Conservation (phyloP, 2,113 vertebrate genomes). For the Marmota flaviventris region DNA sequence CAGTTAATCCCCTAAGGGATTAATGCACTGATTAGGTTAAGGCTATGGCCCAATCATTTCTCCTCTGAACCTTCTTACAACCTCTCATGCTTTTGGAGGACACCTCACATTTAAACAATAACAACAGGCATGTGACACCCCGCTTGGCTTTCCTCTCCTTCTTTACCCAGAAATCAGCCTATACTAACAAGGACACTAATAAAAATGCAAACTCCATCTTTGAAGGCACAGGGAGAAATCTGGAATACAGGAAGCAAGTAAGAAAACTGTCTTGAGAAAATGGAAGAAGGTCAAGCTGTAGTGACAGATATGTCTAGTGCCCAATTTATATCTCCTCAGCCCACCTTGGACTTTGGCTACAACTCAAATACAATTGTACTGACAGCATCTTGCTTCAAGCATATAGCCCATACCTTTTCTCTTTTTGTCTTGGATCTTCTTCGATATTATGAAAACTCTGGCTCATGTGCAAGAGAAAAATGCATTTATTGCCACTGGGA, state of each 20-base stretch:
- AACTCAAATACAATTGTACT: neutral
- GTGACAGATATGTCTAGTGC: no score
- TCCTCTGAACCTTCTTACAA: no score
- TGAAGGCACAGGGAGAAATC: neutral
- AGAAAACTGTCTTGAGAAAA: neutral
- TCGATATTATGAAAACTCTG: neutral
- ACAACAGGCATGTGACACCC: no score
- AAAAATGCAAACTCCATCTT: neutral
- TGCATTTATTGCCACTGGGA: neutral
- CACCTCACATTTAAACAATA: no score
- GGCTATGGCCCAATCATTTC: no score
- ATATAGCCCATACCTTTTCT: neutral
- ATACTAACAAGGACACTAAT: neutral
- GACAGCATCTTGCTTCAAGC: neutral
- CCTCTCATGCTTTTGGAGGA: no score
- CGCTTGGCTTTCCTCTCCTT: neutral
- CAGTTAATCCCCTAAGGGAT: no score
- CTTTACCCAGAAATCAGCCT: constrained; percentile 18
- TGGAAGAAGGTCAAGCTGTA: neutral
- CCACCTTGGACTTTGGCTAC: neutral
- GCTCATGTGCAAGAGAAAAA: neutral
- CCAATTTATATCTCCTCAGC: neutral
- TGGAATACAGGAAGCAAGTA: neutral
- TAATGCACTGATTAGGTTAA: no score
- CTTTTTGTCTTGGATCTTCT: neutral